phyloP scores from a whole-genome alignment of 2,113 vertebrate species.

The Uropsilus gracilis region DNA sequence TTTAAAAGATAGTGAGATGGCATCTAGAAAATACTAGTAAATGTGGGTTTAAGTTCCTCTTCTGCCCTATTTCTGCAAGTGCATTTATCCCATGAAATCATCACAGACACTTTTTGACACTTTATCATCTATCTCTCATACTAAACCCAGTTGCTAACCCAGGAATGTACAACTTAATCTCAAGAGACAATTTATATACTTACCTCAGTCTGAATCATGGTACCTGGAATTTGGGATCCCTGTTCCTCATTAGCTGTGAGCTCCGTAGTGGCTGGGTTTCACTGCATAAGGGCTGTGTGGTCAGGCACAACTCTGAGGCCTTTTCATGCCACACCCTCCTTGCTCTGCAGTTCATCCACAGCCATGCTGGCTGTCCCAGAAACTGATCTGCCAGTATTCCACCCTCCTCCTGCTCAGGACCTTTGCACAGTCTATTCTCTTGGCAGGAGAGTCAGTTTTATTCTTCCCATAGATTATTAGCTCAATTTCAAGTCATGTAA shows the following conservation, averaged over 20 bases:
- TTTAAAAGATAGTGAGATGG: background rate
- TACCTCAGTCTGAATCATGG: too few species aligned
- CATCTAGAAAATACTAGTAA: background rate
- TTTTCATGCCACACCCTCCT: background rate
- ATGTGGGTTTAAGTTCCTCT: background rate
- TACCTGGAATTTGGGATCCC: background rate
- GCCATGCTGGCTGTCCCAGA: background rate
- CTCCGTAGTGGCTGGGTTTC: background rate
- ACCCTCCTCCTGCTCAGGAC: background rate
- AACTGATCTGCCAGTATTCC: background rate
- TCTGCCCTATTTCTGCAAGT: background rate
- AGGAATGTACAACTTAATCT: background rate
- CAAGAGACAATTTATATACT: background rate
- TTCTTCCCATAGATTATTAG: background rate
- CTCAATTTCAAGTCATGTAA: background rate
- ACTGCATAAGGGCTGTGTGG: background rate
- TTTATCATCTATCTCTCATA: background rate
- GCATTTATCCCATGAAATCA: background rate
- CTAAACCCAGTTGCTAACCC: background rate
- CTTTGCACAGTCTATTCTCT: background rate
- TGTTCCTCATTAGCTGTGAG: background rate
- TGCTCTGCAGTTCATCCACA: background rate
- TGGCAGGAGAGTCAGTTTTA: background rate
- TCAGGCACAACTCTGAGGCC: background rate
- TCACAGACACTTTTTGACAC: background rate